These are phyloP conservation scores for Corythoichthys intestinalis DNA, from an alignment of 2,113 vertebrate species.

Conservation along the genomic window DNA sequence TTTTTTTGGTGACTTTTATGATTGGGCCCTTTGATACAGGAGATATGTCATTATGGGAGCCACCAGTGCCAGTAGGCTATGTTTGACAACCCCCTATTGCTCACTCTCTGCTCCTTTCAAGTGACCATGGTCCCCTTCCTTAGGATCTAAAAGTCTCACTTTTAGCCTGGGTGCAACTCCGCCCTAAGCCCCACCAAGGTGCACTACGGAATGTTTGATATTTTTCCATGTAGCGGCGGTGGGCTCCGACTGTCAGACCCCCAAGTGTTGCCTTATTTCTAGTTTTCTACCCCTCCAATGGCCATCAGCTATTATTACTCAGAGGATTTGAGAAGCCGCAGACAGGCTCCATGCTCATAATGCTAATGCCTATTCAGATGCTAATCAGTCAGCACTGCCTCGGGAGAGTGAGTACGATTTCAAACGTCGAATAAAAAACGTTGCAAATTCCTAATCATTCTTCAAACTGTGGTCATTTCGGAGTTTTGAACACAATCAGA, in stretches of 20 bases:
- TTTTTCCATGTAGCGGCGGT: conserved; percentile 17
- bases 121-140: conserved; percentile 34
- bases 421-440: conserved; percentile 42
- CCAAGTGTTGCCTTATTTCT: conserved; percentile 30
- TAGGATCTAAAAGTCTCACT: conserved; percentile 31
- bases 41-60: conserved; percentile 30
- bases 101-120: conserved; percentile 28
- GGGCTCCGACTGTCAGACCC: conserved; percentile 28
- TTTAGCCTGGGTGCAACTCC: conserved; percentile 26
- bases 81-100: conserved; percentile 52
- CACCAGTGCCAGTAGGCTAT: conserved; percentile 36
- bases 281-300: conserved; percentile 34
- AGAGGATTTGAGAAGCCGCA: conserved; percentile 31
- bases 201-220: conserved; percentile 22
- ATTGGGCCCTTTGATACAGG: conserved; percentile 38
- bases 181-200: neutral
- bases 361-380: conserved; percentile 72
- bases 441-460: conserved; percentile 32
- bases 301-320: conserved; percentile 28
- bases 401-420: conserved; percentile 37
- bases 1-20: conserved; percentile 40
- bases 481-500: conserved; percentile 39
- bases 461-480: conserved; percentile 36
- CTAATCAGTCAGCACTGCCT: conserved; percentile 50
- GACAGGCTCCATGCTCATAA: conserved; percentile 49